These are phyloP conservation scores for Labeo rohita DNA, from an alignment of 2,113 vertebrate species.

Conservation along the genomic window DNA sequence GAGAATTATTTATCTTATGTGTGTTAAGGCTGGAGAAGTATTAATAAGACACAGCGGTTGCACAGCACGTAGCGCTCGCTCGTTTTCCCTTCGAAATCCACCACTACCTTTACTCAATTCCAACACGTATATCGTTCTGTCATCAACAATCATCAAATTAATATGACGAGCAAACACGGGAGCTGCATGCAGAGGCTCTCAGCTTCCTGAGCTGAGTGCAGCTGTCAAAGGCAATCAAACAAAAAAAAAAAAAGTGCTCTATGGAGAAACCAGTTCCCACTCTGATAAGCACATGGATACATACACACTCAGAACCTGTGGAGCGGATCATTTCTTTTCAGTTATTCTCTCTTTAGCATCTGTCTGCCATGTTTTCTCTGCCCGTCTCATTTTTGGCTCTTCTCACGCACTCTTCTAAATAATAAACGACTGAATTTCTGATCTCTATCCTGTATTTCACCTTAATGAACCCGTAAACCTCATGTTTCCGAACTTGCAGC, in stretches of 20 bases:
- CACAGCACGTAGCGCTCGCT: conserved; percentile 13
- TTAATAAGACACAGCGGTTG: conserved; percentile 31
- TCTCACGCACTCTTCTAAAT: conserved; percentile 26
- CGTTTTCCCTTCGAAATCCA: conserved; percentile 31
- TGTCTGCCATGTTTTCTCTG: background rate
- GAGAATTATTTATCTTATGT: conserved; percentile 29
- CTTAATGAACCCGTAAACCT: conserved; percentile 13
- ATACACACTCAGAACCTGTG: conserved; percentile 10
- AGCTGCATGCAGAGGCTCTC: conserved; percentile 60
- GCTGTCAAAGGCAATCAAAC: conserved; percentile 63
- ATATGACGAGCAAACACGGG: conserved; percentile 62
- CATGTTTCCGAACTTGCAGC: background rate
- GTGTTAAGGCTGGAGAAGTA: background rate
- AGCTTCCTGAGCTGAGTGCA: conserved; percentile 61
- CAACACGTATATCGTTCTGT: conserved; percentile 59
- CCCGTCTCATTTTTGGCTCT: background rate
- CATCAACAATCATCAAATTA: conserved; percentile 67
- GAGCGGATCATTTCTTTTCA: conserved; percentile 21
- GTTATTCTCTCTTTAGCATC: conserved; percentile 31
- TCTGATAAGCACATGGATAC: conserved; percentile 32
- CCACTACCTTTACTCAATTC: conserved; percentile 46
- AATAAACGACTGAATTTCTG: conserved; percentile 35
- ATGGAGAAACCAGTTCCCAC: conserved; percentile 14
- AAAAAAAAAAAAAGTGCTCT: conserved; percentile 28
- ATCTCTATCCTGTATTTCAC: background rate